Conservation (phyloP, 2,797 vertebrate species). For the Coregonus sp. region DNA sequence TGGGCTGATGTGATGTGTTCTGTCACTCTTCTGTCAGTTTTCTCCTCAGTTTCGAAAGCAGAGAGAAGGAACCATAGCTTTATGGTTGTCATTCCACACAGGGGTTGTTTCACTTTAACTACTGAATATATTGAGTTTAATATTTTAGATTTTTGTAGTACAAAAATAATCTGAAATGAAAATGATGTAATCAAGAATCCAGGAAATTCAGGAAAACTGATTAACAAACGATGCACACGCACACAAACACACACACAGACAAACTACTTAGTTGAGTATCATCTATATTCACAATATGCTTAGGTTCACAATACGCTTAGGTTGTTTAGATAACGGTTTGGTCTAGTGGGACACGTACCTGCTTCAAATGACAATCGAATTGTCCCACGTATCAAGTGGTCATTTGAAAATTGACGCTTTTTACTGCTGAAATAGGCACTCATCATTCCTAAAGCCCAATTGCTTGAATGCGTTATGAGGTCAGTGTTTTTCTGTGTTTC, state of each 20-base stretch:
- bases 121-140: too few species aligned
- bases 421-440: background rate
- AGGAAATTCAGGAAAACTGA: background rate
- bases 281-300: background rate
- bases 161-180: background rate
- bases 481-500: slow-evolving; percentile 25
- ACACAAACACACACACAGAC: background rate
- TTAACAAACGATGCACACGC: background rate
- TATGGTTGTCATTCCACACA: background rate
- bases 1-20: background rate
- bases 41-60: background rate
- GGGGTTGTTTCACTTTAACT: too few species aligned
- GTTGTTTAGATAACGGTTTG: background rate
- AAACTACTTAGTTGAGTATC: background rate
- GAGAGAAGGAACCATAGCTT: background rate
- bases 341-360: background rate
- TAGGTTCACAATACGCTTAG: background rate
- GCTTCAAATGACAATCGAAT: background rate
- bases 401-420: background rate
- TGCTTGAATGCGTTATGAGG: background rate
- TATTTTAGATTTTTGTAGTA: too few species aligned
- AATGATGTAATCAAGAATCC: background rate
- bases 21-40: background rate
- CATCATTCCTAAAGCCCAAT: background rate
- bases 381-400: background rate